phyloP scores from a whole-genome alignment of 1,140 invertebrate genomes.

The Leptoteleia sp. region DNA sequence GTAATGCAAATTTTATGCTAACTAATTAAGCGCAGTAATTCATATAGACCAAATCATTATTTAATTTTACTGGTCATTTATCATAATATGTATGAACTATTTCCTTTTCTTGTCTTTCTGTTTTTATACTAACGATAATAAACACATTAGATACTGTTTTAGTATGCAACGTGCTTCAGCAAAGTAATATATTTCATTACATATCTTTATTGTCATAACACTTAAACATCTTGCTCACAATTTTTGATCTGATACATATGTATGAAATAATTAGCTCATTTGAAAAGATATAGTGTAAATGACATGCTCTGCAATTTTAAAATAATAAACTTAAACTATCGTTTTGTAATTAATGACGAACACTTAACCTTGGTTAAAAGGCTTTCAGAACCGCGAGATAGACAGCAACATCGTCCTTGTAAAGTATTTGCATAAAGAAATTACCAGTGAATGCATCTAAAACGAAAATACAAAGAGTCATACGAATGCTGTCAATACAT shows the following conservation, averaged over 20 bases:
- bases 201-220: conserved; percentile 24
- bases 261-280: conserved; percentile 15
- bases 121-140: conserved; percentile 4
- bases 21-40: conserved; percentile 1
- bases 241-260: conserved; percentile 23
- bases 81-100: background rate
- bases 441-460: conserved; percentile 9
- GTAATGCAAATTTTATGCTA: background rate
- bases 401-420: conserved; percentile 5
- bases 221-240: conserved; percentile 2
- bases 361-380: conserved; percentile 18
- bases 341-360: conserved; percentile 26
- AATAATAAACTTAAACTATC: conserved; percentile 31
- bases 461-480: conserved; percentile 9
- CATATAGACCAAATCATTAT: conserved; percentile 5
- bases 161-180: conserved; percentile 2
- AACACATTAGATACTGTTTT: conserved; percentile 29
- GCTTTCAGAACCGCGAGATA: background rate
- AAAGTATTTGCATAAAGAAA: conserved; percentile 33
- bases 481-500: conserved; percentile 23
- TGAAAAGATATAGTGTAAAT: conserved; percentile 9
- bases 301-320: conserved; percentile 15
- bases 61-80: conserved; percentile 7
- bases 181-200: conserved; percentile 2
- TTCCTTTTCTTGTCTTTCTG: background rate